These are phyloP conservation scores for Erebia ligea DNA, from an alignment of 2,888 invertebrate genomes.

Conservation along the genomic window DNA sequence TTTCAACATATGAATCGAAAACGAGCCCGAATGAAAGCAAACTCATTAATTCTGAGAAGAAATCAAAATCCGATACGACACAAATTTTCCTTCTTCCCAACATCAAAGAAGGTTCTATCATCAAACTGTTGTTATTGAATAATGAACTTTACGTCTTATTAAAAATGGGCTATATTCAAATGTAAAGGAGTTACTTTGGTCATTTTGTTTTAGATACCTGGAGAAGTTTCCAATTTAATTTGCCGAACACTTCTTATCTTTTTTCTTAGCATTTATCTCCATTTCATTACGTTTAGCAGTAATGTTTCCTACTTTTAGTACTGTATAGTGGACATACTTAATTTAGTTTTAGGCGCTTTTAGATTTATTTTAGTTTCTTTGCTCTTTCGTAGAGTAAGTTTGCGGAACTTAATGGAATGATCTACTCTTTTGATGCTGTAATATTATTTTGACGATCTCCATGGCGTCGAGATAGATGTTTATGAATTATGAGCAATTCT, in stretches of 20 bases:
- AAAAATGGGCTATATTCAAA: slow-evolving; percentile 40
- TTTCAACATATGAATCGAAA: slow-evolving; percentile 67
- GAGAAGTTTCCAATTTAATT: slow-evolving; percentile 78
- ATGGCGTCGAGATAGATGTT: too few relatives aligned
- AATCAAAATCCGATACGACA: slow-evolving; percentile 82
- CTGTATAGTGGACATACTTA: slow-evolving; percentile 5
- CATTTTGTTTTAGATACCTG: slow-evolving; percentile 45
- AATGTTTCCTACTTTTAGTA: slow-evolving; percentile 51
- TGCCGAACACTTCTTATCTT: slow-evolving; percentile 75
- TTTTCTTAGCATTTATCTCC: slow-evolving; percentile 74
- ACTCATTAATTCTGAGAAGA: slow-evolving; percentile 79
- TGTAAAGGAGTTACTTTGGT: slow-evolving; percentile 38
- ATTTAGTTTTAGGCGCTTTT: slow-evolving; percentile 8
- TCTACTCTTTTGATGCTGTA: too few relatives aligned
- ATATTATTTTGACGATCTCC: too few relatives aligned
- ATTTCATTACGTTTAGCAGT: slow-evolving; percentile 74
- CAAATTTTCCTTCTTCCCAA: slow-evolving; percentile 69
- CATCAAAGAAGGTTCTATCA: slow-evolving; percentile 41
- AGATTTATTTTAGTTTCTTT: slow-evolving; percentile 3
- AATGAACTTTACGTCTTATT: slow-evolving; percentile 31
- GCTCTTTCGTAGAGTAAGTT: neutral
- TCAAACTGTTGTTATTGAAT: slow-evolving; percentile 14
- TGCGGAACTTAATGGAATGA: neutral
- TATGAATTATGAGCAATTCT: too few relatives aligned
- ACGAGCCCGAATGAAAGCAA: slow-evolving; percentile 61